Percentiles rank a stretch among this genome's conserved stretches.
These are phyloP conservation scores for Genyomyrus donnyi DNA, from an alignment of 2,113 vertebrate species.

Conservation along the genomic window DNA sequence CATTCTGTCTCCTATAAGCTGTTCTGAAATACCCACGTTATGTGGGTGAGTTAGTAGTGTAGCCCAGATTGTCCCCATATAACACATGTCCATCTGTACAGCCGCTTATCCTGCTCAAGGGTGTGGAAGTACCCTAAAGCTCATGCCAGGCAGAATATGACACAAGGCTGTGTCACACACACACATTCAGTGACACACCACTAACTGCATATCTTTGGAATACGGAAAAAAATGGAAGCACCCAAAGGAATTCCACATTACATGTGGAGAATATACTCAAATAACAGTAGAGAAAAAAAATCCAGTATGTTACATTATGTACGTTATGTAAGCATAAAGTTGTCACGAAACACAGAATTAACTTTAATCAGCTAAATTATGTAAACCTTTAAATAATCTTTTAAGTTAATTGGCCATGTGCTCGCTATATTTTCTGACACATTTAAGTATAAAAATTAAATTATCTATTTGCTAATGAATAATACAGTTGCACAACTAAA, in stretches of 20 bases:
- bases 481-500: background rate
- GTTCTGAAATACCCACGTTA: background rate
- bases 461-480: background rate
- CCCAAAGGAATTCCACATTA: background rate
- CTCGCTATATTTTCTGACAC: background rate
- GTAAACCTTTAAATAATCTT: background rate
- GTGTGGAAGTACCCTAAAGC: background rate
- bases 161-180: background rate
- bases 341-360: background rate
- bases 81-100: background rate
- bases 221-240: background rate
- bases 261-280: background rate
- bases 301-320: background rate
- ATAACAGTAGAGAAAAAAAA: background rate
- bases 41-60: background rate
- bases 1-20: background rate
- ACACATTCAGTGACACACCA: background rate
- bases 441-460: background rate
- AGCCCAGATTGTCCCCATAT: background rate
- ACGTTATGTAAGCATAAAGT: background rate
- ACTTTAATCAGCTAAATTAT: background rate
- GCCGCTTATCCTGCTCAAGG: background rate
- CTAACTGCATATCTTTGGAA: background rate
- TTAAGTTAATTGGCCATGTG: background rate
- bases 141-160: background rate